phyloP scores from a whole-genome alignment of 2,797 vertebrate genomes.

The Fundulus diaphanus region DNA sequence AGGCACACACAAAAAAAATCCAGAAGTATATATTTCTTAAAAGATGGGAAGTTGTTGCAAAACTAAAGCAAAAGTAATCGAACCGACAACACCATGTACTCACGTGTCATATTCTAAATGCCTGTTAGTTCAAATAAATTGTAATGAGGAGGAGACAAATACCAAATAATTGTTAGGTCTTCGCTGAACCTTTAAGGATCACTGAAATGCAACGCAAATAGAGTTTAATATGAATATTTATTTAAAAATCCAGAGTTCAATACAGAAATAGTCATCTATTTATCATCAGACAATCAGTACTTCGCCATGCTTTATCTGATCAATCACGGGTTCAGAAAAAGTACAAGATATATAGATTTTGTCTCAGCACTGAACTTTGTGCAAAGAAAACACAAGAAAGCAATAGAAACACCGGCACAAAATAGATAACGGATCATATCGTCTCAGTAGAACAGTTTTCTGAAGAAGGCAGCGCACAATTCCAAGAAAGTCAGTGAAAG shows the following conservation, averaged over 20 bases:
- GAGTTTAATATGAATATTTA: conserved; percentile 87
- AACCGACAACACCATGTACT: neutral
- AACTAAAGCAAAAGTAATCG: neutral
- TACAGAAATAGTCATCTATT: conserved; percentile 90
- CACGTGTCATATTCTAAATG: too few relatives aligned
- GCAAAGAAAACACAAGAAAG: conserved; percentile 87
- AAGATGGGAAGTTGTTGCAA: neutral
- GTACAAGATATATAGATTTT: conserved; percentile 75
- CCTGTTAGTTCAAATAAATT: neutral
- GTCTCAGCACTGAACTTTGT: conserved; percentile 71
- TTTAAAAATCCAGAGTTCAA: conserved; percentile 90
- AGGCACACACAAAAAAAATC: neutral
- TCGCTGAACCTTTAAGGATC: neutral
- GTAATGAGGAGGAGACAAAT: neutral
- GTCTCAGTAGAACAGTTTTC: conserved; percentile 76
- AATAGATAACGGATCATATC: conserved; percentile 81
- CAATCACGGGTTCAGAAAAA: conserved; percentile 81
- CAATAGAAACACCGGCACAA: conserved; percentile 87
- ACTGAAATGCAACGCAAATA: neutral
- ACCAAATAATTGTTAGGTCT: neutral
- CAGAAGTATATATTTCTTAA: neutral
- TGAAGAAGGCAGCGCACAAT: conserved; percentile 95
- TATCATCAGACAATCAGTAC: conserved; percentile 84
- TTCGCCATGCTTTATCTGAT: conserved; percentile 84
- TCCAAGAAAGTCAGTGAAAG: conserved; percentile 91